Evolutionary conservation across 2,888 invertebrate species (phyloP), one percentile per base, ranked within the genome.

Genomic region (Drosophila formosana): DNA sequence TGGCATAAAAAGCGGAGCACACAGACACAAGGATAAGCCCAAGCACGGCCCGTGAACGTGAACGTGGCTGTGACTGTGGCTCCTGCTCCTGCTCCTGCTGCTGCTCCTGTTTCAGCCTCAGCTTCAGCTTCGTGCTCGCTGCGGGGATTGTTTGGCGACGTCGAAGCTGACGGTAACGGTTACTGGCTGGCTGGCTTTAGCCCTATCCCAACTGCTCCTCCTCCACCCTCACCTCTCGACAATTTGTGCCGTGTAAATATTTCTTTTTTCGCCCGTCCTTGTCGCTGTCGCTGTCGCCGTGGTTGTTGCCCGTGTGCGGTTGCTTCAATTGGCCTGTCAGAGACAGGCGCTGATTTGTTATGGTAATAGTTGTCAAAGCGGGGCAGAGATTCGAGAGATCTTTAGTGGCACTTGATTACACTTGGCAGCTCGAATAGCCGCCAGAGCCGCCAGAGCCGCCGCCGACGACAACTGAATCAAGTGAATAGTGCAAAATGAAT

Each of bases 361-460:
- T 83, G 83, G 83, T 83, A 83, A 83, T 83, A 83, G 83, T 83
- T 83, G 83, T 83, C 83, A 83, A 73, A 84, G 75, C 70, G 82
- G 71, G 30, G 13, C 67, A 67, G 66, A 78, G 82, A 71, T 82
- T 83, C 83, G 72, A 84, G 87, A 82, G 80, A 84, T 83, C 84
- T 82, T 87, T 75, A 78, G 70, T 80, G 83, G 73, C 78, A 84
- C 83, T 84, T 84, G 83, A 84, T 84, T 84, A 84, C 80, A 78
- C 87, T 84, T 67, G 82, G 78, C 78, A 72, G 41, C 57, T 32
- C 64, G 46, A 58, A 9, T 57, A 43, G 25, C 50, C 49, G 26
- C 53, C 18, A 18, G 18, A 43, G 25, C 50, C 49, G 26, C 53
- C 18, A 18, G 18, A 56, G 34, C 30, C 37, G 61, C 65, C 73